Evolutionary conservation across 2,888 invertebrate genomes (phyloP).

Genomic region (Clistopyga incitator): DNA sequence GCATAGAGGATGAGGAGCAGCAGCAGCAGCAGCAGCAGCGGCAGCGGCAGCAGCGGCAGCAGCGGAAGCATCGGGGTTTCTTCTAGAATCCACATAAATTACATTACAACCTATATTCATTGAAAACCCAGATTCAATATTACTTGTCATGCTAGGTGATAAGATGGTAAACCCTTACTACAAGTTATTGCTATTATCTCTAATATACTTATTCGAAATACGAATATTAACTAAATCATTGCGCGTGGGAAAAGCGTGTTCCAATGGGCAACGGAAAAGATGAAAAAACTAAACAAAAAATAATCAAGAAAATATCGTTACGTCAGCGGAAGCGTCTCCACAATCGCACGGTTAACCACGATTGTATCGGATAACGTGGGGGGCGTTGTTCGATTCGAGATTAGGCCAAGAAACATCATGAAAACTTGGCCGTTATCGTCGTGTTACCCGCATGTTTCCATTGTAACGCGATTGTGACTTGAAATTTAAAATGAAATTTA

Average conservation of each 20-base stretch:
- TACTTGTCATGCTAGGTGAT: slow-evolving; percentile 82
- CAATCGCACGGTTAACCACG: slow-evolving; percentile 12
- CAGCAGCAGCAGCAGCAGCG: slow-evolving; percentile 63
- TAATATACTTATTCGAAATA: slow-evolving; percentile 80
- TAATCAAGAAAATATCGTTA: slow-evolving; percentile 5
- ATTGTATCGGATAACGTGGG: slow-evolving; percentile 3
- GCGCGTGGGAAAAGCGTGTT: slow-evolving; percentile 57
- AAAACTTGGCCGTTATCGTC: slow-evolving; percentile 46
- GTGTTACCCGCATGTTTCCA: slow-evolving; percentile 66
- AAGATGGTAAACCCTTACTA: slow-evolving; percentile 81
- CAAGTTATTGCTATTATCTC: slow-evolving; percentile 81
- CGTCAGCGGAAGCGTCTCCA: slow-evolving; percentile 21
- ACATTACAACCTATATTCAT: slow-evolving; percentile 74
- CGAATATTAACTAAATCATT: slow-evolving; percentile 75
- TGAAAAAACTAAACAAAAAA: slow-evolving; percentile 36
- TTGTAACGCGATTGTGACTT: slow-evolving; percentile 47
- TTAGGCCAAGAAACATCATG: slow-evolving; percentile 35
- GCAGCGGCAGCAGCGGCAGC: slow-evolving; percentile 64
- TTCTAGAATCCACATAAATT: slow-evolving; percentile 71
- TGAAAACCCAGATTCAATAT: slow-evolving; percentile 77
- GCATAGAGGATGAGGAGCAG: slow-evolving; percentile 63
- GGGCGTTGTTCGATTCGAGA: slow-evolving; percentile 38
- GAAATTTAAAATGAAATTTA: slow-evolving; percentile 4
- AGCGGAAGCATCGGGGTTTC: slow-evolving; percentile 68
- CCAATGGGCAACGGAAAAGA: slow-evolving; percentile 26